Percentiles rank a stretch among this genome's conserved stretches.
These are phyloP conservation scores for Mustela nigripes DNA, from an alignment of 2,113 vertebrate species.

Conservation along the genomic window DNA sequence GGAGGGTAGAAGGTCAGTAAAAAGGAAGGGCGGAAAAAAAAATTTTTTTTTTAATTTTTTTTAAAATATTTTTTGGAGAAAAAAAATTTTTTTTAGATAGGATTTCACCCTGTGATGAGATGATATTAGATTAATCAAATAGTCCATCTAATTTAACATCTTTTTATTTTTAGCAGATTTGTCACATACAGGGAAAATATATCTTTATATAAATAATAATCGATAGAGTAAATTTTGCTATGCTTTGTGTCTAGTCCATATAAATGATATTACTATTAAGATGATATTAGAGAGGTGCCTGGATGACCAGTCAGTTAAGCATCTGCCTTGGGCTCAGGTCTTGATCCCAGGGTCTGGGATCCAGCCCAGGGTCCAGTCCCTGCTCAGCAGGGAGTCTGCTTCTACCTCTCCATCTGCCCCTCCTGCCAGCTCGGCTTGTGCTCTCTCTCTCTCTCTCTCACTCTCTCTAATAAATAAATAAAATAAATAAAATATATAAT, in stretches of 20 bases:
- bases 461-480: too few species aligned
- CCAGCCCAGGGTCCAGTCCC: fast-evolving
- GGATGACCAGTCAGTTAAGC: too few species aligned
- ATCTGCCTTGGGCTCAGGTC: too few species aligned
- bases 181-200: background rate
- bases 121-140: background rate
- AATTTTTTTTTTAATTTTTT: too few species aligned
- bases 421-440: too few species aligned
- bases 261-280: background rate
- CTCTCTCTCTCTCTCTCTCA: too few species aligned
- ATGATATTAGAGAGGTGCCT: background rate
- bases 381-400: too few species aligned
- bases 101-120: background rate
- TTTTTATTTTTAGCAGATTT: slow-evolving; percentile 24
- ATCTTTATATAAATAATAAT: background rate
- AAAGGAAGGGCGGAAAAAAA: background rate
- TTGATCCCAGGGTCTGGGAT: too few species aligned
- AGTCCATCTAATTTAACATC: background rate
- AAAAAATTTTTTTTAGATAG: background rate
- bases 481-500: background rate
- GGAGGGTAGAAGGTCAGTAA: background rate
- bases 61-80: background rate
- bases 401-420: too few species aligned
- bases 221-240: background rate
- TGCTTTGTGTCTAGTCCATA: background rate